Conservation (phyloP, 2,113 vertebrate species). For the Gila orcuttii region DNA sequence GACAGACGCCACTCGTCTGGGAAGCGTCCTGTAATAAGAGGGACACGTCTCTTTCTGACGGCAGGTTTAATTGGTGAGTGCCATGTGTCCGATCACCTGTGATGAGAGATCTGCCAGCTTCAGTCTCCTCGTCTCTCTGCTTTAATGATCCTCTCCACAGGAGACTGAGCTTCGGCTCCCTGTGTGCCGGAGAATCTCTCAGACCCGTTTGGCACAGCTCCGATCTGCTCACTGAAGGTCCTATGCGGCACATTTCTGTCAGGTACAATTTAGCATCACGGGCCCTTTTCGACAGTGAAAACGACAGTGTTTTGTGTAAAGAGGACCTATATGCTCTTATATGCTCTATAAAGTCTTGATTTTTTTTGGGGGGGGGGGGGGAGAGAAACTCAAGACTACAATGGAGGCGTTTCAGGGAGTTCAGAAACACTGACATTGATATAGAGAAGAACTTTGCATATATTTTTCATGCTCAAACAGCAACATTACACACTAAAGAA, state of each 20-base stretch:
- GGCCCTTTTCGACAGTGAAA: neutral
- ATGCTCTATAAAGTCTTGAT: too few relatives aligned
- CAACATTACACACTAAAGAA: too few relatives aligned
- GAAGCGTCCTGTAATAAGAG: neutral
- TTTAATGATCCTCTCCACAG: conserved; percentile 45
- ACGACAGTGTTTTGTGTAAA: too few relatives aligned
- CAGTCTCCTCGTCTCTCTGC: conserved; percentile 14
- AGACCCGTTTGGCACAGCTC: neutral
- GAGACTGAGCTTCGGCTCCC: neutral
- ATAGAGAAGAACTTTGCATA: too few relatives aligned
- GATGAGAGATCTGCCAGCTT: conserved; percentile 24
- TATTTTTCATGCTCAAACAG: too few relatives aligned
- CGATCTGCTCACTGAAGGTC: neutral
- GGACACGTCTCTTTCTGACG: conserved; percentile 10
- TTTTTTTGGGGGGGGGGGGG: too few relatives aligned
- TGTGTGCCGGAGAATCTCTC: neutral
- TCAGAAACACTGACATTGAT: too few relatives aligned
- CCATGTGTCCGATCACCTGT: conserved; percentile 43
- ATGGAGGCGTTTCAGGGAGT: too few relatives aligned
- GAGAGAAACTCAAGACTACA: too few relatives aligned
- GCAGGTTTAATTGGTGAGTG: conserved; percentile 43
- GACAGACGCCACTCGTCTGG: neutral
- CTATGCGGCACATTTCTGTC: neutral
- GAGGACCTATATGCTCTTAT: too few relatives aligned
- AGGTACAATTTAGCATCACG: neutral